Percentiles rank a stretch among this genome's conserved stretches.
phyloP scores from a whole-genome alignment of 2,113 vertebrate species.

The Rhineura floridana region DNA sequence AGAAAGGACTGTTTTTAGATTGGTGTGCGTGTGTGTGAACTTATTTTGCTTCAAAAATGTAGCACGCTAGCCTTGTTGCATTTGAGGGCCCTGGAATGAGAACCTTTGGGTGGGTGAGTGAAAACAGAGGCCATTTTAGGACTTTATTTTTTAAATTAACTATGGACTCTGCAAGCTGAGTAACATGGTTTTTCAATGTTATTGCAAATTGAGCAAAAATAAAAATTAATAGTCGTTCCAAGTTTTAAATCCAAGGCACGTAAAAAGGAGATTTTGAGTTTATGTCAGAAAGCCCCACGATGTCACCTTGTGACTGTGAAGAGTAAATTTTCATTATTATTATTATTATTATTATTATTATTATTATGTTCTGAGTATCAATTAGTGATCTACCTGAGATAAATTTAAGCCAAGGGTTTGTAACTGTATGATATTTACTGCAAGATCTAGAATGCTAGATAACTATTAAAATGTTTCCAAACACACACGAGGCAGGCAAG shows the following conservation, averaged over 20 bases:
- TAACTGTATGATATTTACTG: conserved; percentile 99
- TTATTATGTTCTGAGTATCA: conserved; percentile 85
- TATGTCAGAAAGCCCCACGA: conserved; percentile 78
- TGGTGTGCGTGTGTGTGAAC: too few relatives aligned
- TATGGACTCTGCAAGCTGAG: conserved; percentile 55
- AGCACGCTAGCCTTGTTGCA: too few relatives aligned
- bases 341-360: too few relatives aligned
- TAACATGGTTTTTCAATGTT: conserved; percentile 73
- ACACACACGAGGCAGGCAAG: too few relatives aligned
- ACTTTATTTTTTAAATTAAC: conserved; percentile 58
- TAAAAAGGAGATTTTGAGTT: conserved; percentile 76
- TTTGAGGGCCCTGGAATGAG: not conserved
- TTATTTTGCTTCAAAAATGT: too few relatives aligned
- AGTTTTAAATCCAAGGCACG: conserved; percentile 77
- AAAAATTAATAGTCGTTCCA: conserved; percentile 85
- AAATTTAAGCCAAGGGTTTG: conserved; percentile 98
- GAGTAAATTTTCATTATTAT: conserved; percentile 88
- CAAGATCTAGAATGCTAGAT: conserved; percentile 99
- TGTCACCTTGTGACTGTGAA: conserved; percentile 88
- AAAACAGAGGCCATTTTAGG: conserved; percentile 44
- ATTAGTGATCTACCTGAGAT: conserved; percentile 91
- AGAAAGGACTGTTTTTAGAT: too few relatives aligned
- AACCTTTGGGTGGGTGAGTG: conserved; percentile 32
- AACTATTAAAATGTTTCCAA: conserved; percentile 98
- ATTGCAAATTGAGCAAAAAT: conserved; percentile 84